Conservation (phyloP, 1,140 invertebrate genomes). For the Fopius arisanus region DNA sequence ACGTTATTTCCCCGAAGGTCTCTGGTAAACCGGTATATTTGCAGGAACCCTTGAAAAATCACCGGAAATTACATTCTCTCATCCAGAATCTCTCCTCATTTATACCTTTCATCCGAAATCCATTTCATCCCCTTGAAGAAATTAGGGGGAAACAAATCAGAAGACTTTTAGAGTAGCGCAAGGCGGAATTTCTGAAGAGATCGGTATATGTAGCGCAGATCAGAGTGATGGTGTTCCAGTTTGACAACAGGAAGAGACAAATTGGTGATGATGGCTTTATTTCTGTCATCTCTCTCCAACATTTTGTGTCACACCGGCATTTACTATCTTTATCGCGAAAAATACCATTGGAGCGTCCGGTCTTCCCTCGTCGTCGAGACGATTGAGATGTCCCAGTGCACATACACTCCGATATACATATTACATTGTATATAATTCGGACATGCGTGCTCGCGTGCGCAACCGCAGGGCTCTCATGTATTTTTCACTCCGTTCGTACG, state of each 20-base stretch:
- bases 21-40: neutral
- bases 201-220: neutral
- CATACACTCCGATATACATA: constrained; percentile 23
- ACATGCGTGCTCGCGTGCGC: constrained; percentile 27
- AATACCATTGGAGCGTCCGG: neutral
- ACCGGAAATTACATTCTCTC: neutral
- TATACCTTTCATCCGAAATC: neutral
- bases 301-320: neutral
- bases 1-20: neutral
- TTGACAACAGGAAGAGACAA: constrained; percentile 40
- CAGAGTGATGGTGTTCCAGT: constrained; percentile 9
- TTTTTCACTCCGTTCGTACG: neutral
- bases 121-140: neutral
- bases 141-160: neutral
- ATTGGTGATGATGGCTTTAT: constrained; percentile 32
- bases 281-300: constrained; percentile 1
- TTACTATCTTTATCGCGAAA: neutral
- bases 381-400: constrained; percentile 33
- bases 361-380: neutral
- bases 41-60: neutral
- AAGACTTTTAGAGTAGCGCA: neutral
- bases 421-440: constrained; percentile 28
- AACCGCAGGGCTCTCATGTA: neutral
- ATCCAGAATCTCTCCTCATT: neutral
- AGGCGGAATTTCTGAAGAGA: neutral